These are phyloP conservation scores for Pelmatolapia mariae DNA, from an alignment of 2,113 vertebrate species.

Conservation along the genomic window DNA sequence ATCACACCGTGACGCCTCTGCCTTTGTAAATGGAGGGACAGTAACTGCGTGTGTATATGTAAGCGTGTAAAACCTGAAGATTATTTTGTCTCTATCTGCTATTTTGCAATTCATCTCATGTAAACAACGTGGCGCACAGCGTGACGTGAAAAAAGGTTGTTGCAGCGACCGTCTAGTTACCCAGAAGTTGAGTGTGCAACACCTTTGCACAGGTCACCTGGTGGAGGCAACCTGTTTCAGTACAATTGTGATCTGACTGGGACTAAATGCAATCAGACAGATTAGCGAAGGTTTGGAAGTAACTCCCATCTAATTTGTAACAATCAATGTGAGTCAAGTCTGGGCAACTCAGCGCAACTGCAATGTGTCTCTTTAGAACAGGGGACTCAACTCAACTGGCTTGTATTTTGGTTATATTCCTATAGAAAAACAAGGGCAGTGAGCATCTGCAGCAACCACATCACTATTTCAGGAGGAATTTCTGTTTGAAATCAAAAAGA, in stretches of 20 bases:
- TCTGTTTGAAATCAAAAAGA: not conserved
- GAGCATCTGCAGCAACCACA: not conserved
- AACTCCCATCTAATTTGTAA: not conserved
- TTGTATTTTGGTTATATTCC: not conserved
- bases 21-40: too few species aligned
- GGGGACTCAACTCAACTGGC: not conserved
- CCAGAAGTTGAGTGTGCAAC: not conserved
- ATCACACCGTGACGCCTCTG: too few species aligned
- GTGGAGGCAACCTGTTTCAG: not conserved
- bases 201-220: not conserved
- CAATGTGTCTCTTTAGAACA: not conserved
- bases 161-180: fast-evolving
- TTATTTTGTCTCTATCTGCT: too few species aligned
- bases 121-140: too few species aligned
- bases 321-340: not conserved
- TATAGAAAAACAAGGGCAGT: not conserved
- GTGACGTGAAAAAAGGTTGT: too few species aligned
- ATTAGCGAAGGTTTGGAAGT: not conserved
- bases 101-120: too few species aligned
- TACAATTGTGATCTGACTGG: not conserved
- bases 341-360: not conserved
- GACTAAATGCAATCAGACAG: not conserved
- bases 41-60: too few species aligned
- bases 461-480: not conserved
- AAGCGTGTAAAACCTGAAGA: too few species aligned